Evolutionary conservation across 1,140 invertebrate genomes (phyloP), one percentile per base, ranked within the genome.

Genomic region (Goniozus legneri): DNA sequence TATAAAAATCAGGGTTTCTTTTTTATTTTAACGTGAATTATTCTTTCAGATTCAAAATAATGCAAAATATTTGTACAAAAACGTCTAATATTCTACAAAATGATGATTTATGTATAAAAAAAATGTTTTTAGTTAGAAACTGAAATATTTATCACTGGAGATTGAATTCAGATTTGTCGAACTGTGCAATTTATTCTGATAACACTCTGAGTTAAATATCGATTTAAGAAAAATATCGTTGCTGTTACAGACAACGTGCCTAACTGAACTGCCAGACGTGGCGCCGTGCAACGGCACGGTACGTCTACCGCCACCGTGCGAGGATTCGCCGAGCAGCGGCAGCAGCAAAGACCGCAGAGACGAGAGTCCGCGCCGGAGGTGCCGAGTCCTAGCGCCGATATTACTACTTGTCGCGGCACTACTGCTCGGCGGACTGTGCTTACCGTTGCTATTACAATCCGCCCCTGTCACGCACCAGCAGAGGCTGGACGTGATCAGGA

Each of bases 401-500:
- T 50, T 76, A 24, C 58, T 76, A n/a, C 58, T 79, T 21, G 58
- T 74, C 35, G 67, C 66, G 31, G 72, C 69, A 30, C 63, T 77
- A 8, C 62, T 78, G 21, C 69, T 77, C 19, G 77, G 77, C 24
- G 75, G 76, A 18, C 66, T 79, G 20, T 77, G 76, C 48, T 54
- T 79, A 46, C 77, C 77, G 21, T 57, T 79, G 53, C 64, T 76
- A 40, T 62, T 78, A 38, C 73, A 76, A 65, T 73, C 73, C 47
- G 69, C 71, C 41, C 73, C 73, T 54, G 70, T 65, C 44, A 76
- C 72, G 49, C 72, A 76, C 53, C 69, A 79, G 59, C 72, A 79
- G 58, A 69, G 78, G 49, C 64, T 80, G 47, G 71, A 77, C 55
- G 67, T 77, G 46, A 81, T 80, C 33, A 77, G 78, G 50, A 75